Base-by-base conservation (phyloP, 1,140 invertebrate genomes). In the Teleogryllus occipitalis region DNA sequence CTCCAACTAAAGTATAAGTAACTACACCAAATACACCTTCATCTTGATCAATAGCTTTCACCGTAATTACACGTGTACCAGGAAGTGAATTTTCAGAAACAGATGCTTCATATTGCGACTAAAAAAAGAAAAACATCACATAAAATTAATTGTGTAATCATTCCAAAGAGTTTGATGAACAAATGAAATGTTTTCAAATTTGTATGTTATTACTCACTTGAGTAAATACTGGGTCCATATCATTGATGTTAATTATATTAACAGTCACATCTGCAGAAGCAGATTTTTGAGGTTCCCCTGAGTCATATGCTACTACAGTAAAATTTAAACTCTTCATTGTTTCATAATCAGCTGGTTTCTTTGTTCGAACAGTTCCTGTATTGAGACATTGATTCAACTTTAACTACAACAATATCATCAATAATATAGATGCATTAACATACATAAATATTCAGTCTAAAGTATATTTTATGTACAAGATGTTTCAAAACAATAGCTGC, bases 261-360 rank as follows among this genome's bases (percentile, higher is more conserved):
- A 97, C 92, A 8, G 87, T 89, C 7, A 98, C 90, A 18, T 90
- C 88, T 0, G 95, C 94, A 0, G 91, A 89, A 0, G 94, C 90
- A 8, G 92, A 92, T 74, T 93, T 87, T 82, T 93, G 92, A 4
- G 96, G 96, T 0, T 95, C 89, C 14, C 96, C 96, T 0, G 92
- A 92, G 86, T 97, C 96, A 82, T 91, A 93, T 0, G 94, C 96
- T 0, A 93, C 87, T 0, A 96, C 90, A 4, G 90, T 93, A 82
- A 97, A 96, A 83, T 93, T 92, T 7, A 96, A 87, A 78, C 89
- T 87, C 82, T 93, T 92, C 0, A 92, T 88, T 82, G 89, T 87
- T 85, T 98, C 96, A 84, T 93, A 98, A 85, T 98, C 96, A 54
- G 97, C 91, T 3, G 92, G 88, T 82, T 92, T 89, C 48, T 90